Evolutionary conservation across 2,888 invertebrate species (phyloP).

Genomic region (Thecophora atra): DNA sequence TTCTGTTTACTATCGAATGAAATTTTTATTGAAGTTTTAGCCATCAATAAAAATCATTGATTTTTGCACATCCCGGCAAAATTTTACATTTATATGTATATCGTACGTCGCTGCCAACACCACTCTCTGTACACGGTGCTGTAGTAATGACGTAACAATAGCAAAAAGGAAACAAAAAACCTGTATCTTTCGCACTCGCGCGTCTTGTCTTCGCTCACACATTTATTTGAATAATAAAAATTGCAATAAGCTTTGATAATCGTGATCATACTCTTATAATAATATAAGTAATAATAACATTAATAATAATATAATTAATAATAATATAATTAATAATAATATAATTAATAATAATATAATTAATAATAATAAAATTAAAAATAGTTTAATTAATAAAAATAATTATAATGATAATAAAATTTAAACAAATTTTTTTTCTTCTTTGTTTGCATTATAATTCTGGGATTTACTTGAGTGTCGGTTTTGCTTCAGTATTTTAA

Average conservation of each 20-base stretch:
- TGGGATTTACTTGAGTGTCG: not conserved
- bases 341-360: not conserved
- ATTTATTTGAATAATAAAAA: constrained; percentile 6
- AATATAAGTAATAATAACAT: constrained; percentile 27
- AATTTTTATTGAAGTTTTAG: too few relatives aligned
- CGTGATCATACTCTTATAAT: not conserved
- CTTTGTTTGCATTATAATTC: not conserved
- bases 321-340: constrained; percentile 19
- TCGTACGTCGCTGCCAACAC: too few relatives aligned
- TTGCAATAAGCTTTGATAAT: not conserved
- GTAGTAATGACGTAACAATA: constrained; percentile 38
- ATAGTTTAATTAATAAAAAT: constrained; percentile 18
- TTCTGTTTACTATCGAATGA: too few relatives aligned
- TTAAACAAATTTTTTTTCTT: constrained; percentile 3
- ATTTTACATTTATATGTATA: too few relatives aligned
- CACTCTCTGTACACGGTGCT: constrained; percentile 34
- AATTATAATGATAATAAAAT: not conserved
- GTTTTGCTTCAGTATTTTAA: not conserved
- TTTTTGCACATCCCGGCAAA: too few relatives aligned
- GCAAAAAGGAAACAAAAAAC: constrained; percentile 33
- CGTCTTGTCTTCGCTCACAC: not conserved
- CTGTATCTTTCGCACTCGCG: not conserved
- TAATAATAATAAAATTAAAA: constrained; percentile 30
- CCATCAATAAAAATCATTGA: too few relatives aligned
- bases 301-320: constrained; percentile 31